A percentile compares a stretch with the other conserved stretches of the same genome.
These are phyloP conservation scores for Drosophila athabasca DNA, from an alignment of 1,140 invertebrate species.

Conservation along the genomic window DNA sequence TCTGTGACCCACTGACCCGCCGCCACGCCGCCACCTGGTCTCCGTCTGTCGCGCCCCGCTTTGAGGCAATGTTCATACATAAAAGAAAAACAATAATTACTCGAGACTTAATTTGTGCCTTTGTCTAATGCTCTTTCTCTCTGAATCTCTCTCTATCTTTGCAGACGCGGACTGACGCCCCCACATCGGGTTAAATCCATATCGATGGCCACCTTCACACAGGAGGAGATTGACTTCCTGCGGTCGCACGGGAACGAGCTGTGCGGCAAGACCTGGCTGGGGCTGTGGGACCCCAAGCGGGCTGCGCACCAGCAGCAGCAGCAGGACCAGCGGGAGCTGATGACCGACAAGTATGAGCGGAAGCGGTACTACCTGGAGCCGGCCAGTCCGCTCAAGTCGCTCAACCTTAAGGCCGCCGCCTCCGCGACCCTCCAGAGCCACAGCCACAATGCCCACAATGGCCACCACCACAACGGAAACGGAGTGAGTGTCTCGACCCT, in stretches of 20 bases:
- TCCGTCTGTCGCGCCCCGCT: not conserved
- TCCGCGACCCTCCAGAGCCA: conserved; percentile 28
- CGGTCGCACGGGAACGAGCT: conserved; percentile 96
- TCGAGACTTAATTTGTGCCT: not conserved
- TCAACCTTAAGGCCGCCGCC: conserved; percentile 75
- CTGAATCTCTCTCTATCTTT: conserved; percentile 62
- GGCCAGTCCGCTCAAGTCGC: conserved; percentile 84
- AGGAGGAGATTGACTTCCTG: conserved; percentile 97
- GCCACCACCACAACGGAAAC: conserved; percentile 35
- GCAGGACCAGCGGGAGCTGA: conserved; percentile 93
- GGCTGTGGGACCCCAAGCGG: conserved; percentile 91
- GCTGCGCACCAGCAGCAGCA: conserved; percentile 78
- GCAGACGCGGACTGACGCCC: conserved; percentile 96
- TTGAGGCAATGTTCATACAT: conserved; percentile 22
- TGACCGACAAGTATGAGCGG: conserved; percentile 96
- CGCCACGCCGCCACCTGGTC: conserved; percentile 29
- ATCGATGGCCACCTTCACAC: conserved; percentile 98
- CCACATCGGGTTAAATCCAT: conserved; percentile 99
- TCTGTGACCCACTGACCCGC: conserved; percentile 27
- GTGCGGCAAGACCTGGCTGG: conserved; percentile 95
- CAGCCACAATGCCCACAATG: conserved; percentile 46
- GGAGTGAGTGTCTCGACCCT: conserved; percentile 17
- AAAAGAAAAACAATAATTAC: conserved; percentile 3
- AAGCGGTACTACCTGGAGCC: conserved; percentile 91
- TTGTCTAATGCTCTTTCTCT: not conserved